Evolutionary conservation across 2,888 invertebrate genomes (phyloP).

Genomic region (Smittia sp.): DNA sequence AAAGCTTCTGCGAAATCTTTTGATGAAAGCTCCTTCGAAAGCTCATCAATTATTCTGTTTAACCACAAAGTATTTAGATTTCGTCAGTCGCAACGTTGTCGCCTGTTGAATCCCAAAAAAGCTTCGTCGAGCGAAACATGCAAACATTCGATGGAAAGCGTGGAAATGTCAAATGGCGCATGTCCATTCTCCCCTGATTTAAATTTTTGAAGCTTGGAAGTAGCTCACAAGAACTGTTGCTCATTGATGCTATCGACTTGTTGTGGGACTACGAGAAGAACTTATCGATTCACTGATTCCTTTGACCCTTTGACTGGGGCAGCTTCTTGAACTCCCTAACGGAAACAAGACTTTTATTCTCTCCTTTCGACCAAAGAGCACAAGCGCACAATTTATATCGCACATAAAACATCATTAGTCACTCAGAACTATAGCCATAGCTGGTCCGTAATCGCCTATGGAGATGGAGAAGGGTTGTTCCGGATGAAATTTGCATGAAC

Average conservation of each 20-base stretch:
- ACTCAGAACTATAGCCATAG: not conserved
- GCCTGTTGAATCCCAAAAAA: not conserved
- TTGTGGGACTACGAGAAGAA: too few species aligned
- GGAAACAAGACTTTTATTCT: not conserved
- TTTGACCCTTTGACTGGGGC: not conserved
- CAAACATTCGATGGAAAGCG: not conserved
- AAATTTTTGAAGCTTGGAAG: not conserved
- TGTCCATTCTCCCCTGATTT: not conserved
- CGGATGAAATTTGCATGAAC: not conserved
- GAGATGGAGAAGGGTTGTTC: not conserved
- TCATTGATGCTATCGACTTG: conserved; percentile 9
- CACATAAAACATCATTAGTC: not conserved
- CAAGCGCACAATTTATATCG: not conserved
- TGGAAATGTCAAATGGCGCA: not conserved
- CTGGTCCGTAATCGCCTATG: not conserved
- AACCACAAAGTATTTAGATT: not conserved
- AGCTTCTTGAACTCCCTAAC: not conserved
- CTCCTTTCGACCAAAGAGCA: not conserved
- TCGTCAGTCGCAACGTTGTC: not conserved
- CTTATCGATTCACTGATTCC: conserved; percentile 7
- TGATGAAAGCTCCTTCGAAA: not conserved
- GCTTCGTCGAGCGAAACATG: not conserved
- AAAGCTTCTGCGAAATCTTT: not conserved
- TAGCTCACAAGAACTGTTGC: conserved; percentile 20
- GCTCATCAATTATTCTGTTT: not conserved